Percentiles rank a stretch among this genome's conserved stretches.
These are phyloP conservation scores for Trichacis sp. DNA, from an alignment of 2,888 invertebrate genomes.

Conservation along the genomic window DNA sequence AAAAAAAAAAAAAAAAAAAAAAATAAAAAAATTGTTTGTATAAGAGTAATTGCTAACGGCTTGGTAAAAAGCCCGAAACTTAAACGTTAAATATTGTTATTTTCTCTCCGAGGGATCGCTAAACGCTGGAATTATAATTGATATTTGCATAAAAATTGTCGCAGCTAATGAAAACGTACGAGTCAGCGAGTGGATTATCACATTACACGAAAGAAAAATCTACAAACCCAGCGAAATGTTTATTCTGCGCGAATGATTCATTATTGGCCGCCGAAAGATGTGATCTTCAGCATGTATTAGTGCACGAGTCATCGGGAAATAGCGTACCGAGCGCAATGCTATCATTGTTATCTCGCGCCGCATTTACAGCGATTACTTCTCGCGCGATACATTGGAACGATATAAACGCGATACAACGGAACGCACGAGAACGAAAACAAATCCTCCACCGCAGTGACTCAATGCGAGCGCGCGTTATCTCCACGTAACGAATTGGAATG, in stretches of 20 bases:
- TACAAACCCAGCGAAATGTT: neutral
- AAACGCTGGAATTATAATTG: neutral
- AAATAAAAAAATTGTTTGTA: too few relatives aligned
- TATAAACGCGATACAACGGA: neutral
- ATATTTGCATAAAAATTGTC: too few relatives aligned
- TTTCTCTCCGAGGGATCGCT: too few relatives aligned
- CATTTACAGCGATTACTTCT: constrained; percentile 3
- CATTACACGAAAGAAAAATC: neutral
- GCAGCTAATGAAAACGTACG: too few relatives aligned
- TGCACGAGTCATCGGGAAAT: neutral
- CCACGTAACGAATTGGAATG: constrained; percentile 1
- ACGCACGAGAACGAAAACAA: constrained; percentile 4
- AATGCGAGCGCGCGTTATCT: constrained; percentile 7
- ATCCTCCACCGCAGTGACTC: neutral
- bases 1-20: too few relatives aligned
- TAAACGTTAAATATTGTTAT: too few relatives aligned
- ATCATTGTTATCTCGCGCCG: constrained; percentile 4
- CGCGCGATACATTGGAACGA: neutral
- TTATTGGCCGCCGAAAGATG: neutral
- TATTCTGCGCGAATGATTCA: neutral
- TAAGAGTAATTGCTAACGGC: too few relatives aligned
- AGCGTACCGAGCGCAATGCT: neutral
- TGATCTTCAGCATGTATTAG: neutral
- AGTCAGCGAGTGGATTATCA: too few relatives aligned
- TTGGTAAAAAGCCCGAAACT: too few relatives aligned